A percentile compares a stretch with the other conserved stretches of the same genome.
Conservation (phyloP, 2,113 vertebrate species). For the Gadus macrocephalus region DNA sequence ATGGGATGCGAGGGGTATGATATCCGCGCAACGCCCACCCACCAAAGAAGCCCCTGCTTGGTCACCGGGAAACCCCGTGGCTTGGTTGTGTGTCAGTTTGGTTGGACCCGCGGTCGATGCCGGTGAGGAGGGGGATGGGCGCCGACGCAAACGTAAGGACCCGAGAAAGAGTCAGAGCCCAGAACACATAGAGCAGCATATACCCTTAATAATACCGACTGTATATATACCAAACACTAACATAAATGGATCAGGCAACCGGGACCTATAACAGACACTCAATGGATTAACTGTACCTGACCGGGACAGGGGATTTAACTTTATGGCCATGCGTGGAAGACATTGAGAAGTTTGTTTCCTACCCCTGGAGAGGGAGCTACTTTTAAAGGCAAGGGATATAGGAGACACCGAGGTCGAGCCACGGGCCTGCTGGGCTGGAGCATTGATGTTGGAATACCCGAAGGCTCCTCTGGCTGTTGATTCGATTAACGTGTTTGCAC, state of each 20-base stretch:
- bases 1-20: conserved; percentile 62
- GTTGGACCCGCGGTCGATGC: conserved; percentile 79
- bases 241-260: conserved; percentile 61
- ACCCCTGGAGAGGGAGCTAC: conserved; percentile 68
- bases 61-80: conserved; percentile 85
- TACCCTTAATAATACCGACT: conserved; percentile 72
- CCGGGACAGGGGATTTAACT: conserved; percentile 71
- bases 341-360: conserved; percentile 74
- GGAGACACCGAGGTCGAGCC: conserved; percentile 86
- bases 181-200: conserved; percentile 73
- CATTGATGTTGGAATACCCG: conserved; percentile 72
- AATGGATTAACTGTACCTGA: conserved; percentile 64
- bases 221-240: conserved; percentile 67
- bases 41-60: conserved; percentile 77
- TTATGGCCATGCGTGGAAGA: conserved; percentile 65
- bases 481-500: conserved; percentile 46
- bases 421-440: conserved; percentile 77
- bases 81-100: conserved; percentile 88
- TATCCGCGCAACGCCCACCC: conserved; percentile 48
- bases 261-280: conserved; percentile 58
- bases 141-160: conserved; percentile 72
- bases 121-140: conserved; percentile 89
- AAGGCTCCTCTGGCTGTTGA: conserved; percentile 46
- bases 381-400: conserved; percentile 75
- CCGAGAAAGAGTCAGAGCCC: conserved; percentile 75